phyloP scores from a whole-genome alignment of 2,797 vertebrate genomes.

The Propithecus perrieri region DNA sequence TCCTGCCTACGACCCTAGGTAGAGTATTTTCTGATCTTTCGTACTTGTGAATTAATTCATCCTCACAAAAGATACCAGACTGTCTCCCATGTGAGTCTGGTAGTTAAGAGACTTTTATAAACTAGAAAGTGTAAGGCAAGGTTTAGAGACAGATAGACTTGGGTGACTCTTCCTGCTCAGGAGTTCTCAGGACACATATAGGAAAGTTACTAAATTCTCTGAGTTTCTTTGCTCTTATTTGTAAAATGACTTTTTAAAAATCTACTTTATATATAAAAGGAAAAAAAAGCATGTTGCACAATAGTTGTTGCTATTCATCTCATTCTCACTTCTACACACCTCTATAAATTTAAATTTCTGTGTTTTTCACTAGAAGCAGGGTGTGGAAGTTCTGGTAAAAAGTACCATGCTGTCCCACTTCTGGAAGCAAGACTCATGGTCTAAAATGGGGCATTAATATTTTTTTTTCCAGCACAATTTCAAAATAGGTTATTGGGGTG shows the following conservation, averaged over 20 bases:
- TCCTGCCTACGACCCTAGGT: not conserved
- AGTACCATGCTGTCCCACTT: accelerated
- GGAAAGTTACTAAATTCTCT: not conserved
- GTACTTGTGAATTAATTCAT: not conserved
- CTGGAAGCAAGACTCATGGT: not conserved
- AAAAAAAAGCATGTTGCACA: accelerated
- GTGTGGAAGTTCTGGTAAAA: not conserved
- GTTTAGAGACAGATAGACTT: not conserved
- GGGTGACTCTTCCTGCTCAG: not conserved
- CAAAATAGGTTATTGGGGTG: not conserved
- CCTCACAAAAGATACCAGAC: not conserved
- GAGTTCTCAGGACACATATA: not conserved
- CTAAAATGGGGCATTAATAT: not conserved
- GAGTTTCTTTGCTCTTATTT: not conserved
- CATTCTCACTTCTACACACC: not conserved
- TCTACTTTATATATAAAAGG: not conserved
- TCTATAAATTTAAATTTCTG: accelerated
- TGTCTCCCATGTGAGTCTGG: not conserved
- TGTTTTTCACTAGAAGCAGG: not conserved
- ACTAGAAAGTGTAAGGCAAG: not conserved
- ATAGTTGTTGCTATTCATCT: not conserved
- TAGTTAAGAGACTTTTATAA: not conserved
- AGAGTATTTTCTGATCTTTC: not conserved
- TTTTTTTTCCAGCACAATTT: not conserved
- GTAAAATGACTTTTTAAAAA: not conserved